A percentile compares a stretch with the other conserved stretches of the same genome.
Evolutionary conservation across 2,113 vertebrate species (phyloP).

Genomic region (Piprites chloris): DNA sequence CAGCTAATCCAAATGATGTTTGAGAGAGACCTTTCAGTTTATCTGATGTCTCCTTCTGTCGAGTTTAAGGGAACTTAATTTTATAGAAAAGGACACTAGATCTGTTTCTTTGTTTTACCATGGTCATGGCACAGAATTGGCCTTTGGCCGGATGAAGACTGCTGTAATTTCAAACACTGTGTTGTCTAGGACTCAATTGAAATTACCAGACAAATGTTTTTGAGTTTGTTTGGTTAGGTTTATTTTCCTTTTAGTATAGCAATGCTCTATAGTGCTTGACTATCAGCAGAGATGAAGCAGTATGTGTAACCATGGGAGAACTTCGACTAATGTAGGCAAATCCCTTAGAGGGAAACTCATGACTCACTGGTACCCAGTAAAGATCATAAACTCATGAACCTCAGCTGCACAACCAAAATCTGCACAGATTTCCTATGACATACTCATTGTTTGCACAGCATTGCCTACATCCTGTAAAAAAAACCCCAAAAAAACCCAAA

Average conservation of each 20-base stretch:
- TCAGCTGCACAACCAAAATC: not conserved
- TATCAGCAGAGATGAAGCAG: not conserved
- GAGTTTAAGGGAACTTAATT: not conserved
- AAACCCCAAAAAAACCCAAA: too few species aligned
- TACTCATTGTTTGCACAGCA: not conserved
- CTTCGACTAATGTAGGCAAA: not conserved
- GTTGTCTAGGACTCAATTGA: not conserved
- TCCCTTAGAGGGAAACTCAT: not conserved
- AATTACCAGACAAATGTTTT: not conserved
- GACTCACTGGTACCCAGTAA: not conserved
- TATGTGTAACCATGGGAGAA: not conserved
- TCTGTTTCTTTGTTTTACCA: not conserved
- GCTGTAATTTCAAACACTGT: not conserved
- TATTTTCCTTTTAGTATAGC: not conserved
- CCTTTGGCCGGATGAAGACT: not conserved
- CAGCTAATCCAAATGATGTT: not conserved
- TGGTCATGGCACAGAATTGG: not conserved
- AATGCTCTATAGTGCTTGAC: not conserved
- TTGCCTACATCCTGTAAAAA: not conserved
- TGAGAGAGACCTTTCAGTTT: not conserved
- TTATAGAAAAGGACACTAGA: not conserved
- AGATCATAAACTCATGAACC: not conserved
- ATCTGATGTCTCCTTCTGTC: not conserved
- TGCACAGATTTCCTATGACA: not conserved
- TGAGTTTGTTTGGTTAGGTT: not conserved